phyloP scores from a whole-genome alignment of 2,113 vertebrate species.

The Dasyornis broadbenti region DNA sequence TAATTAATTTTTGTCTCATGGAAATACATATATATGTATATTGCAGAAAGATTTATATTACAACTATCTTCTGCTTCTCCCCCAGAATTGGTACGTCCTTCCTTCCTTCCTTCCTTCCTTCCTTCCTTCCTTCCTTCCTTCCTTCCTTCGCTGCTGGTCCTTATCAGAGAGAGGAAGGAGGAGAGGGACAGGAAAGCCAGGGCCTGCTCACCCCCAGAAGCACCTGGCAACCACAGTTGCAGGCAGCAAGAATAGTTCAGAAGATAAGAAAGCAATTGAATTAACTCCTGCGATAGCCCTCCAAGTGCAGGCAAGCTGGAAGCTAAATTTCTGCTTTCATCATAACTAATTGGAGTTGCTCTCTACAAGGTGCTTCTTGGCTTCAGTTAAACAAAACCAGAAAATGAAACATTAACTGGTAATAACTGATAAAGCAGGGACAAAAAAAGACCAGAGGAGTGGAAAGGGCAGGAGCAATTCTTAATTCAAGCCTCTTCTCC shows the following conservation, averaged over 20 bases:
- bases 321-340: conserved; percentile 31
- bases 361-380: background rate
- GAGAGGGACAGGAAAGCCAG: background rate
- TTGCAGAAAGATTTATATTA: background rate
- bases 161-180: background rate
- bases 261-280: conserved; percentile 26
- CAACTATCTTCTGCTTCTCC: background rate
- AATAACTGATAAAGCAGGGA: background rate
- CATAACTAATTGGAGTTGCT: conserved; percentile 16
- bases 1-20: background rate
- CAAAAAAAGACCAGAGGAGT: background rate
- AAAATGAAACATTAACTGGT: conserved; percentile 6
- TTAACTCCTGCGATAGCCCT: background rate
- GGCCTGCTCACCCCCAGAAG: background rate
- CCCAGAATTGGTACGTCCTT: background rate
- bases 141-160: background rate
- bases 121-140: too few species aligned
- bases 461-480: background rate
- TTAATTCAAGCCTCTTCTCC: background rate
- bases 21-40: background rate
- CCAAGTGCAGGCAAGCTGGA: background rate
- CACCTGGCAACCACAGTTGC: background rate
- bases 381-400: background rate
- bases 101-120: background rate
- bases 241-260: background rate